Base-by-base conservation (phyloP, 1,140 invertebrate species). In the Meloidogyne exigua region DNA sequence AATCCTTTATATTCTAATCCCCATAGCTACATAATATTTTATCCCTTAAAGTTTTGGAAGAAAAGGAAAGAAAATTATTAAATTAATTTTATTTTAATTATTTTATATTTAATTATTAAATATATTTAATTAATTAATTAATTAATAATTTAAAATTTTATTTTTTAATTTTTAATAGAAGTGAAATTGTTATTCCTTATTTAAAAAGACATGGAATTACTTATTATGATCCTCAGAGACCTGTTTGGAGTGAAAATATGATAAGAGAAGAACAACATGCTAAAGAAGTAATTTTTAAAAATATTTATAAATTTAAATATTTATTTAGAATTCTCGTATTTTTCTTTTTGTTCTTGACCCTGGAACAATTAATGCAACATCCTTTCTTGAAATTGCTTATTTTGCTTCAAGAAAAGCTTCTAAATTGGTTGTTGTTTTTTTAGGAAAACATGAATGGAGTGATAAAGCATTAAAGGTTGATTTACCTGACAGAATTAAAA, bases 141-240 rank as follows among this genome's bases (percentile, higher is more conserved):
- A 28, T 15, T 67, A 67, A 67, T 67, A 18, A 18, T 5, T 32
- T 25, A 25, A 68, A 42, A 28, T 15, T 13, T n/a, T 25, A 25
- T 15, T 49, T 62, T 26, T 39, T 32, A 71, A 74, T 66, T 82
- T 15, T 84, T 75, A 76, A 23, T 57, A 73, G 84, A 32, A 67
- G 84, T 9, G 81, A 86, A 70, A 69, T 87, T 28, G 85, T 86
- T 9, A 87, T 86, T 68, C 85, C 85, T n/a, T 87, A 88, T 74
- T 77, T 86, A 15, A 87, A 86, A 66, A 86, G 87, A 62, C 80
- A 81, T 13, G 57, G 49, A 28, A 87, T 86, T 68, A 81, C 81
- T 26, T 86, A 86, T 70, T 86, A 86, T 72, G 86, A 86, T 64
- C 85, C 85, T 2, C 85, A 86, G 57, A 65, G 85, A 57, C 79